Base-by-base conservation (phyloP, 2,113 vertebrate species). In the Alethe diademata region DNA sequence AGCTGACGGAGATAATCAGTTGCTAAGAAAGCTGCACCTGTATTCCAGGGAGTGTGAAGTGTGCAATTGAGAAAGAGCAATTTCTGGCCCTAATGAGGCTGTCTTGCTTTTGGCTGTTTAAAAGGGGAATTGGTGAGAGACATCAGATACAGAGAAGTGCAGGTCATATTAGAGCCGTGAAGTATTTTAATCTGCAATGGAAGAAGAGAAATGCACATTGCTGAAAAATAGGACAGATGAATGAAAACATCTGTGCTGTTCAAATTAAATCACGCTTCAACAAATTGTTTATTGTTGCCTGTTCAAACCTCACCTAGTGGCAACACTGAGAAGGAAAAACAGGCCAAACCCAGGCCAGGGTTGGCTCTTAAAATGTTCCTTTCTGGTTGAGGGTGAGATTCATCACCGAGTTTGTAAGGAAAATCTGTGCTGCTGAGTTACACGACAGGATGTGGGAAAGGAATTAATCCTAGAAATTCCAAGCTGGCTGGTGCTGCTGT, bases 191-290 rank as follows among this genome's bases (percentile, higher is more conserved):
- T 84, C 50, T 66, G 20, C 5, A 22, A 3, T 20, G 36, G 43
- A 61, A 72, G 50, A 78, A 43, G 57, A 91, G 56, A 91, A 86
- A 69, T 1, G 3, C 18, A 6, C 84, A 23, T 89, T 87, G 45
- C 35, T 40, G 74, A 50, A 73, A 95, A 96, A 60, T 56, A 90
- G 93, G 91, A n/a, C 88, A 70, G 87, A 88, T 61, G 18, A 88
- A 69, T 53, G 28, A 72, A 83, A 96, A 93, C 89, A 87, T 88
- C 93, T 89, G 70, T 35, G 66, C 70, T 92, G 42, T 50, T 94
- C 93, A 87, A 91, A 85, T 94, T 90, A 91, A 92, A 79, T 57
- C 69, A 43, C 53, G 25, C 33, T 85, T 67, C 40, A 87, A 35
- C 36, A 82, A 65, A 65, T 65, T 16, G 26, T 19, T 24, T 19